Evolutionary conservation across 2,113 vertebrate species (phyloP), one percentile per base, ranked within the genome.

Genomic region (Cynoglossus semilaevis): DNA sequence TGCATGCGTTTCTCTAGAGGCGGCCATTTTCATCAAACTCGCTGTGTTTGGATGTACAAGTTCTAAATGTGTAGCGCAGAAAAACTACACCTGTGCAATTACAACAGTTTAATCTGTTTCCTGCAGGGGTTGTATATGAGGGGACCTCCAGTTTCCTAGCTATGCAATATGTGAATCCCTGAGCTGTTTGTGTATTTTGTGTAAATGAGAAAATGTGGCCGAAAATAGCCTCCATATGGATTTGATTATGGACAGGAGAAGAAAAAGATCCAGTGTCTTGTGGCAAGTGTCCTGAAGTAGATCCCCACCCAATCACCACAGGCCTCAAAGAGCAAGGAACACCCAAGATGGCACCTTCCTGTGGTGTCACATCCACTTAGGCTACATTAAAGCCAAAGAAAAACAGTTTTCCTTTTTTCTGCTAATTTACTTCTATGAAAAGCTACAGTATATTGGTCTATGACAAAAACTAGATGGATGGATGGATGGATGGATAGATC

Each of bases 191-290:
- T 41, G 55, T 10, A 41, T 45, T 16, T 69, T 58, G 12, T 51
- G 57, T 29, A 45, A 44, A 76, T 52, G 46, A 51, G 51, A 55
- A 58, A 56, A 41, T 44, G 43, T 63, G 65, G 58, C 51, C 57
- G 56, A 47, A 71, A 82, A 79, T 80, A 18, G 35, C 60, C 58
- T 75, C 61, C 73, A 79, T 75, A 66, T 81, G 76, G 45, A 22
- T 74, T 22, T 58, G 51, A 74, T 79, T 80, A 80, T 79, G 13
- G 19, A 61, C 34, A 38, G 46, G 19, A 15, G 22, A 57, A 40
- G 67, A 42, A 58, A 63, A n/a, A 65, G 47, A 63, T 42, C 40
- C 15, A 47, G 49, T 51, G 63, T 70, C 46, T 46, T 16, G 35
- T 64, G 57, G 60, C 55, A 72, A 71, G 51, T 76, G 67, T 67